phyloP scores from a whole-genome alignment of 1,140 invertebrate species.

The Contarinia nasturtii region DNA sequence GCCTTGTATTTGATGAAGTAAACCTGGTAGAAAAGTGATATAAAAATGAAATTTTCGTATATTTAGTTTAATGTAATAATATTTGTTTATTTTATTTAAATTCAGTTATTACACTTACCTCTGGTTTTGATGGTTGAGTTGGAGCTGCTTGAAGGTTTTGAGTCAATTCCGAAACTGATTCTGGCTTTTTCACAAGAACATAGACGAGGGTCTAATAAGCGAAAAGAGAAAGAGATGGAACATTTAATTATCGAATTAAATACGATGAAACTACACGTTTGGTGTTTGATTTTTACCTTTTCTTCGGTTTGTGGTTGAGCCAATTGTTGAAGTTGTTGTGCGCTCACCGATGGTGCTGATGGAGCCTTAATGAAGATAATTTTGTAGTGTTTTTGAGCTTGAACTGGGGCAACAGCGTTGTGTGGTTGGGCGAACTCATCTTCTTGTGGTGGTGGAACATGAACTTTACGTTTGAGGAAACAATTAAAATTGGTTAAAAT shows the following conservation, averaged over 20 bases:
- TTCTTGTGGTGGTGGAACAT: conserved; percentile 57
- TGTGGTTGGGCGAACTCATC: conserved; percentile 35
- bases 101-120: too few relatives aligned
- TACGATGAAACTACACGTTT: conserved; percentile 29
- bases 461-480: conserved; percentile 20
- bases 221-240: conserved; percentile 45
- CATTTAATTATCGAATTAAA: conserved; percentile 39
- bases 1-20: conserved; percentile 83
- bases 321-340: conserved; percentile 28
- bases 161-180: conserved; percentile 54
- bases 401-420: conserved; percentile 33
- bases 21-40: conserved; percentile 62
- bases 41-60: too few relatives aligned
- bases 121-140: too few relatives aligned
- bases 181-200: conserved; percentile 65
- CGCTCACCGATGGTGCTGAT: conserved; percentile 46
- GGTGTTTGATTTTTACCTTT: conserved; percentile 26
- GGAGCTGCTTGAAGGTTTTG: conserved; percentile 53
- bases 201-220: conserved; percentile 73
- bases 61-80: too few relatives aligned
- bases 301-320: conserved; percentile 59
- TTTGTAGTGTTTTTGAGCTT: conserved; percentile 63
- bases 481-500: too few relatives aligned
- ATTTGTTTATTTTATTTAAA: too few relatives aligned
- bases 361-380: conserved; percentile 77